A percentile compares a stretch with the other conserved stretches of the same genome.
phyloP scores from a whole-genome alignment of 2,797 vertebrate genomes.

The Eulemur coronatus region DNA sequence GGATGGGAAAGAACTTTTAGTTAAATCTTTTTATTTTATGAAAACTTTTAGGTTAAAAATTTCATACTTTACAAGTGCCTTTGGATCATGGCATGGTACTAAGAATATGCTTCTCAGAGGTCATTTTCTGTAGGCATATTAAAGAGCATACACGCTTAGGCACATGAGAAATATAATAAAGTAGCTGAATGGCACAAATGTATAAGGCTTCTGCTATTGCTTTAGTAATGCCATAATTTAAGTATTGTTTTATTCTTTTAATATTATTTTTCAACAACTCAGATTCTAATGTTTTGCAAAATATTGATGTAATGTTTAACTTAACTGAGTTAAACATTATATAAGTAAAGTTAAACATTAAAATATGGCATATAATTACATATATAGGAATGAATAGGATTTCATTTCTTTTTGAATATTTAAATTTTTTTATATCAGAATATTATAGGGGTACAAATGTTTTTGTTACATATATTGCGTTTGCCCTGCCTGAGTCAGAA shows the following conservation, averaged over 20 bases:
- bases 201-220: neutral
- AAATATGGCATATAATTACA: neutral
- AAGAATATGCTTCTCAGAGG: neutral
- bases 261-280: neutral
- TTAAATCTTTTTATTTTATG: neutral
- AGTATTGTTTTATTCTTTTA: neutral
- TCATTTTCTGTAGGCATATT: neutral
- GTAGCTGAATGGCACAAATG: neutral
- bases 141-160: neutral
- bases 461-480: too few species aligned
- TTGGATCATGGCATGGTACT: neutral
- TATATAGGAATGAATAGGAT: neutral
- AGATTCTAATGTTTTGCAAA: neutral
- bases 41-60: neutral
- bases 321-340: neutral
- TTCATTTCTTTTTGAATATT: neutral
- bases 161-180: neutral
- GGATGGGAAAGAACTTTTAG: neutral
- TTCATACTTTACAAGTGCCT: neutral
- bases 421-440: too few species aligned
- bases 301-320: neutral
- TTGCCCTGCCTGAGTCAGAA: too few species aligned
- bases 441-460: too few species aligned
- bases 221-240: neutral
- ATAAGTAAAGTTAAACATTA: neutral